Conservation (phyloP, 1,140 invertebrate species). For the Heterodera schachtii region DNA sequence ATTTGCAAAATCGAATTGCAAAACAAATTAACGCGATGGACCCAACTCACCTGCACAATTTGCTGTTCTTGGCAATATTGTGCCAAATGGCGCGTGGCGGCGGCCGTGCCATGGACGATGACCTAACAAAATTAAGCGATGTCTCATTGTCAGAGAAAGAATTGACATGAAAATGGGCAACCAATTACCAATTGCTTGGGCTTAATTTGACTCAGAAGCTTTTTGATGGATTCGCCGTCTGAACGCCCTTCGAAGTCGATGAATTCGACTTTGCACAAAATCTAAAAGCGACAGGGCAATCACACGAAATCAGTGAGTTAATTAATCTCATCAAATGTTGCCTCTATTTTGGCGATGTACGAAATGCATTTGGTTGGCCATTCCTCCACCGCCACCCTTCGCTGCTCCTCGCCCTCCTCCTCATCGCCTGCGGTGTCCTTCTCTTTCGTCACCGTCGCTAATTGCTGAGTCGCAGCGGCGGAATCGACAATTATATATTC, state of each 20-base stretch:
- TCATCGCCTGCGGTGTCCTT: conserved; percentile 42
- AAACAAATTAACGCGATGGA: conserved; percentile 63
- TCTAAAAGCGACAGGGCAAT: conserved; percentile 45
- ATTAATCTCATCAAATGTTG: background rate
- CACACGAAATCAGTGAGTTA: background rate
- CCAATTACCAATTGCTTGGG: conserved; percentile 75
- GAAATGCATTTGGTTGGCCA: conserved; percentile 68
- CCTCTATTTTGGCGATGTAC: conserved; percentile 69
- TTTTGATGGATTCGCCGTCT: conserved; percentile 92
- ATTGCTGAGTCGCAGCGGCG: conserved; percentile 41
- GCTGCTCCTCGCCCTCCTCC: conserved; percentile 33
- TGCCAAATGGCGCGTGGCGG: conserved; percentile 73
- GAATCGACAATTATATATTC: conserved; percentile 57
- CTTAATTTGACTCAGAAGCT: conserved; percentile 70
- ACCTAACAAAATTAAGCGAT: conserved; percentile 52
- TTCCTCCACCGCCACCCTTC: conserved; percentile 42
- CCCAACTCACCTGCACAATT: conserved; percentile 67
- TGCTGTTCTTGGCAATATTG: conserved; percentile 71
- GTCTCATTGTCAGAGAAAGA: background rate
- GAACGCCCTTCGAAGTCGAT: conserved; percentile 98
- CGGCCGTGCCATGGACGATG: conserved; percentile 74
- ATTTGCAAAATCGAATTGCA: background rate
- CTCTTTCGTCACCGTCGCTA: conserved; percentile 31
- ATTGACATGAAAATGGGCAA: background rate
- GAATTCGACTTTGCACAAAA: conserved; percentile 75